phyloP scores from a whole-genome alignment of 2,888 invertebrate genomes.

The Dynastes hyllus region DNA sequence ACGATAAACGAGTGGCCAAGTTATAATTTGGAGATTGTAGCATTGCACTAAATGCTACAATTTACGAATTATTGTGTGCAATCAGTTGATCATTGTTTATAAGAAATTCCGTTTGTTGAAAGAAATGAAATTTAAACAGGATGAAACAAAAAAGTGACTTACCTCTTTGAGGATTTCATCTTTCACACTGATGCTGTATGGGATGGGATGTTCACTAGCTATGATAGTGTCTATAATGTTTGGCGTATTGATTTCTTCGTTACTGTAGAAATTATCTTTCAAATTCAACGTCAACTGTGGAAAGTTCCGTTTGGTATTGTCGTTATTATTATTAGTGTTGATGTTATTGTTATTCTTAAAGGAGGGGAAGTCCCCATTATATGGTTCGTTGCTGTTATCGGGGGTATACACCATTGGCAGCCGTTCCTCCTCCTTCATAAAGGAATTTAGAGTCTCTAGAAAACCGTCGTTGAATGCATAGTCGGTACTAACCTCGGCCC shows the following conservation, averaged over 20 bases:
- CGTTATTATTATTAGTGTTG: neutral
- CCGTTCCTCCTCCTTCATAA: conserved; percentile 28
- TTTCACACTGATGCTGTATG: conserved; percentile 63
- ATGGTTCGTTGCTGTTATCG: conserved; percentile 53
- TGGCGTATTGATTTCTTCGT: conserved; percentile 66
- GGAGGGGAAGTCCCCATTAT: conserved; percentile 18
- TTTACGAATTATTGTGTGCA: too few species aligned
- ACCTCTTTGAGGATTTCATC: conserved; percentile 45
- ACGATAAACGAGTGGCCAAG: too few species aligned
- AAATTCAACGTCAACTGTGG: conserved; percentile 31
- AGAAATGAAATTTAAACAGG: neutral
- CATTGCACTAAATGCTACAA: too few species aligned
- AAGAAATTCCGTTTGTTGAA: too few species aligned
- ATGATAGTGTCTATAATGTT: conserved; percentile 69
- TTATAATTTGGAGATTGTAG: too few species aligned
- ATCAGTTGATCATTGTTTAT: too few species aligned
- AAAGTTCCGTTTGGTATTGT: neutral
- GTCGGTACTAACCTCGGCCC: neutral
- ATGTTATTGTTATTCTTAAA: neutral
- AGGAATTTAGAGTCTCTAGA: conserved; percentile 18
- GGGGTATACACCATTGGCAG: conserved; percentile 53
- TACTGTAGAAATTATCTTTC: conserved; percentile 13
- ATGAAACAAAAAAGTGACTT: neutral
- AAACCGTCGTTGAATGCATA: neutral
- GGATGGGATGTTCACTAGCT: conserved; percentile 56